Base-by-base conservation (phyloP, 2,113 vertebrate genomes). In the Sterna hirundo region DNA sequence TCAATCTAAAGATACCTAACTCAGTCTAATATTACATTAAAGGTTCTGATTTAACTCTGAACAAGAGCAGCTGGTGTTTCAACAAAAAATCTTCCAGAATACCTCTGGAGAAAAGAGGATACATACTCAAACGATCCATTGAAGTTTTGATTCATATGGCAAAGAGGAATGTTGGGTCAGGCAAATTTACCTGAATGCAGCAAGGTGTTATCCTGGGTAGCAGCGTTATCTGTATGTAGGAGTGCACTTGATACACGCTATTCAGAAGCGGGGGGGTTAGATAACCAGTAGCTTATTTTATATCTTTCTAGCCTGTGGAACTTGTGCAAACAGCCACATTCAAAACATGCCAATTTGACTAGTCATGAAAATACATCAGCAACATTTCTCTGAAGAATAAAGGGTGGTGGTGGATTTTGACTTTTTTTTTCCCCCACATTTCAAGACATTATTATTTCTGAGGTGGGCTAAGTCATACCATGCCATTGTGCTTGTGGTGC, bases 191-290 rank as follows among this genome's bases (percentile, higher is more conserved):
- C 34, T 38, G 20, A 46, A 17, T 11, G 36, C n/a, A 32, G 32
- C 22, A 4, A n/a, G 19, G 32, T 10, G 42, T 25, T 78, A 6
- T 9, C 61, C 44, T 40, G 54, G 42, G 19, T 19, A 40, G 62
- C 54, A 29, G n/a, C 32, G 1, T 13, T 60, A 22, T 11, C 3
- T n/a, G 6, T 10, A 1, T 7, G 21, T 5, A 49, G 64, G 12
- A 51, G 17, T 38, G 51, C 15, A 27, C 16, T 3, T 21, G 42
- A 17, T 20, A 4, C 0, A 8, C 9, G 18, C 51, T 32, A 0
- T 32, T 57, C 51, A 74, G 15, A 77, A 62, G 13, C 2, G 29
- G 15, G 44, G n/a, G n/a, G 17, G 2, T 0, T 58, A 36, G 13
- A 71, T 29, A 64, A 36, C 22, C 25, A 27, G 66, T 2, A 30